A percentile compares a stretch with the other conserved stretches of the same genome.
Conservation (phyloP, 1,140 invertebrate species). For the Heliconius eleuchia region DNA sequence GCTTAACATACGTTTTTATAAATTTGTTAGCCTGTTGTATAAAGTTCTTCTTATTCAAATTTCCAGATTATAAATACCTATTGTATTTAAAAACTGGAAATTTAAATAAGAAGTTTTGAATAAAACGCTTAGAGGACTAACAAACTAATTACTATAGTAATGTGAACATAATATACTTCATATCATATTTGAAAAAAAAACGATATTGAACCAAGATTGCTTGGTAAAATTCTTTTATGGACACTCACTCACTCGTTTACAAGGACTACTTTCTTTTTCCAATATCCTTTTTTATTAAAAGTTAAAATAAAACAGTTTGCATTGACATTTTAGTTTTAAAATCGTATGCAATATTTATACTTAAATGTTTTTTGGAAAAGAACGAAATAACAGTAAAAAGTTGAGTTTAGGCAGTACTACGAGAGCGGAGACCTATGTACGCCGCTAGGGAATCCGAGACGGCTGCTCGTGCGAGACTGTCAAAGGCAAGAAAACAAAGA, state of each 20-base stretch:
- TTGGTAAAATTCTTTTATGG: background rate
- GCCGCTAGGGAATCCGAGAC: constrained; percentile 60
- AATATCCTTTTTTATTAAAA: background rate
- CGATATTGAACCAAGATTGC: background rate
- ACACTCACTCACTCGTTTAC: background rate
- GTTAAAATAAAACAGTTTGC: background rate
- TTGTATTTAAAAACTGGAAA: too few species aligned
- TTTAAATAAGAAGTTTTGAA: background rate
- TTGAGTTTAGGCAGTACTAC: constrained; percentile 52
- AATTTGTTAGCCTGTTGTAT: too few species aligned
- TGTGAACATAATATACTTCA: background rate
- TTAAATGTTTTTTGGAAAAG: background rate
- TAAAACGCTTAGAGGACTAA: background rate
- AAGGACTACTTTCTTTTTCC: background rate
- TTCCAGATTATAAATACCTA: too few species aligned
- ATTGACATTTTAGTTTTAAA: background rate
- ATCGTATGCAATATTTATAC: background rate
- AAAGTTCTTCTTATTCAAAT: too few species aligned
- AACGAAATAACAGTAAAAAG: too few species aligned
- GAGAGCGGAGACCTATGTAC: constrained; percentile 66
- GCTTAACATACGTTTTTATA: too few species aligned
- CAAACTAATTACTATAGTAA: too few species aligned
- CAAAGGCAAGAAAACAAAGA: constrained; percentile 54
- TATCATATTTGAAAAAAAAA: background rate
- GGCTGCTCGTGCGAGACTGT: constrained; percentile 56